These are phyloP conservation scores for Natator depressus DNA, from an alignment of 2,113 vertebrate species.

Conservation along the genomic window DNA sequence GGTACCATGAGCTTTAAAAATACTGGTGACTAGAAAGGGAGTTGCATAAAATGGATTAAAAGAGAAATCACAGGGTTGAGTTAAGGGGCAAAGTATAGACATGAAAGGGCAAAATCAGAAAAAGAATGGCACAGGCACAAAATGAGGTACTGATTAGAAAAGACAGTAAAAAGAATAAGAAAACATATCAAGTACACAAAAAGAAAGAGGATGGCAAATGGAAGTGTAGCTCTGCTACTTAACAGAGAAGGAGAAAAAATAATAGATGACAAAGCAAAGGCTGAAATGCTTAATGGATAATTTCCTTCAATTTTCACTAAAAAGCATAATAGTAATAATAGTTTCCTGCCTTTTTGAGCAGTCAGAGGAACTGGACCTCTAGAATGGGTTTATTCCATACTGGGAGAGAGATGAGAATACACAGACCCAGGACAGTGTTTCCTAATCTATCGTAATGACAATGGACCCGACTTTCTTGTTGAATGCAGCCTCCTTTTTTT, in stretches of 20 bases:
- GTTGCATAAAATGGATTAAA: constrained; percentile 55
- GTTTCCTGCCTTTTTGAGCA: constrained; percentile 38
- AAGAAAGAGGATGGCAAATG: constrained; percentile 68
- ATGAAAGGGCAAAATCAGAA: constrained; percentile 60
- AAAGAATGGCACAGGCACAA: constrained; percentile 41
- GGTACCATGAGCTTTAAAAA: constrained; percentile 38
- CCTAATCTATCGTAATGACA: not conserved
- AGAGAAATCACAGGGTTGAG: constrained; percentile 37
- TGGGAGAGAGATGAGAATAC: constrained; percentile 15
- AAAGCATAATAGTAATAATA: constrained; percentile 62
- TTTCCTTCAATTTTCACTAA: constrained; percentile 73
- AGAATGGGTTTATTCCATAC: constrained; percentile 49
- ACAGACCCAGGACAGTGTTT: not conserved
- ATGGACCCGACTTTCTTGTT: not conserved
- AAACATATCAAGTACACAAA: constrained; percentile 65
- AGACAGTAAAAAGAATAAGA: constrained; percentile 50
- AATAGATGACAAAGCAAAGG: constrained; percentile 49
- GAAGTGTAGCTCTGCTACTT: constrained; percentile 64
- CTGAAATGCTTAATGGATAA: constrained; percentile 73
- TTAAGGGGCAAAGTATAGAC: constrained; percentile 28
- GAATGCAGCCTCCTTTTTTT: not conserved
- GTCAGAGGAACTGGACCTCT: constrained; percentile 37
- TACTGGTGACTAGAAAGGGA: constrained; percentile 36
- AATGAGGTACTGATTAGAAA: constrained; percentile 70
- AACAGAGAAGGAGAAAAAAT: constrained; percentile 53